Conservation (phyloP, 2,888 invertebrate species). For the Phalera bucephala region DNA sequence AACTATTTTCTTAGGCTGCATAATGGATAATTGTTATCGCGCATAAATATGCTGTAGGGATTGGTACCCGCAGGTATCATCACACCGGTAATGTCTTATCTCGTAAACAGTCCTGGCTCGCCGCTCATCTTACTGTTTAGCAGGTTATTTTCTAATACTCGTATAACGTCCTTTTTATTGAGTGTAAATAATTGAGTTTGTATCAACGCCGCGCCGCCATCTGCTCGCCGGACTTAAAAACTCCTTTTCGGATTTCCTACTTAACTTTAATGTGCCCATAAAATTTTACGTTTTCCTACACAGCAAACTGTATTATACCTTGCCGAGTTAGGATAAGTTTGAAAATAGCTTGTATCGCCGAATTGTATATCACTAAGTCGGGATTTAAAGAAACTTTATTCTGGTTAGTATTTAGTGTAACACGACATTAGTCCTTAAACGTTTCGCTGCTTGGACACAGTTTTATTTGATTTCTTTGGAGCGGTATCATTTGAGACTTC, state of each 20-base stretch:
- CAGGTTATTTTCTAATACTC: slow-evolving; percentile 75
- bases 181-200: slow-evolving; percentile 83
- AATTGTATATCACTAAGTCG: slow-evolving; percentile 60
- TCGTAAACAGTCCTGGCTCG: slow-evolving; percentile 47
- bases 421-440: slow-evolving; percentile 52
- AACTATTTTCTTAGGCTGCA: too few relatives aligned
- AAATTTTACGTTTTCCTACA: slow-evolving; percentile 62
- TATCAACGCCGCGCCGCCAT: slow-evolving; percentile 74
- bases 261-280: slow-evolving; percentile 79
- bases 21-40: too few relatives aligned
- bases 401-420: slow-evolving; percentile 42
- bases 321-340: slow-evolving; percentile 39
- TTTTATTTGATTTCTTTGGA: slow-evolving; percentile 46
- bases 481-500: slow-evolving; percentile 36
- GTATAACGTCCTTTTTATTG: slow-evolving; percentile 81
- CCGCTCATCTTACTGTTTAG: slow-evolving; percentile 50
- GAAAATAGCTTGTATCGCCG: slow-evolving; percentile 35
- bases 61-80: too few relatives aligned
- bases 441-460: slow-evolving; percentile 38
- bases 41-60: too few relatives aligned
- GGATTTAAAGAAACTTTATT: slow-evolving; percentile 61
- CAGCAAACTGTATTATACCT: slow-evolving; percentile 42
- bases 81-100: slow-evolving; percentile 50
- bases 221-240: slow-evolving; percentile 69
- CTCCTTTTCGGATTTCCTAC: slow-evolving; percentile 81